phyloP scores from a whole-genome alignment of 2,888 invertebrate genomes.

The Scaptomyza tumidula region DNA sequence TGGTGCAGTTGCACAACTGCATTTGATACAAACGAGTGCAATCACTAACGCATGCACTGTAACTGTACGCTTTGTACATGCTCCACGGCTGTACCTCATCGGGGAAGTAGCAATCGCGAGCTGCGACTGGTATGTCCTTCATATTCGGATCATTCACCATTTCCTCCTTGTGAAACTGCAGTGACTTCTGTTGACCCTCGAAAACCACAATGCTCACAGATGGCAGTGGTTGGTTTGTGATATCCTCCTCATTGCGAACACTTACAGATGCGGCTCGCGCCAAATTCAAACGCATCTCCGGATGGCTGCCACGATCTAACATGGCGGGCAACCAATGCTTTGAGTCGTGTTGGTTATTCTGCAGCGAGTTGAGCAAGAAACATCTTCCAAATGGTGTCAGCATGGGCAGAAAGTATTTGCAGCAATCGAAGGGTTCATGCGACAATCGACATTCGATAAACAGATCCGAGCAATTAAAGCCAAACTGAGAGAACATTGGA shows the following conservation, averaged over 20 bases:
- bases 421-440: slow-evolving; percentile 86
- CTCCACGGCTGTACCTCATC: slow-evolving; percentile 87
- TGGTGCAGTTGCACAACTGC: slow-evolving; percentile 87
- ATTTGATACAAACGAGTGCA: slow-evolving; percentile 88
- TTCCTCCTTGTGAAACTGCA: slow-evolving; percentile 85
- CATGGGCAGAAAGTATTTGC: slow-evolving; percentile 87
- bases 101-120: slow-evolving; percentile 89
- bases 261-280: slow-evolving; percentile 59
- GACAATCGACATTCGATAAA: slow-evolving; percentile 86
- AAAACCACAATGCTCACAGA: slow-evolving; percentile 42
- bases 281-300: slow-evolving; percentile 68
- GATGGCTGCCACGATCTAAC: slow-evolving; percentile 65
- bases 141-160: slow-evolving; percentile 89
- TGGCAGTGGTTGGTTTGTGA: slow-evolving; percentile 73
- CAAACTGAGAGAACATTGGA: slow-evolving; percentile 60
- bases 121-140: slow-evolving; percentile 86
- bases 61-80: slow-evolving; percentile 88
- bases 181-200: slow-evolving; percentile 54
- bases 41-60: slow-evolving; percentile 89
- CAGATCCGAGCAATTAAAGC: slow-evolving; percentile 85
- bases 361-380: slow-evolving; percentile 87
- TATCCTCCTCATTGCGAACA: slow-evolving; percentile 81
- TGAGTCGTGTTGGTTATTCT: slow-evolving; percentile 85
- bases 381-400: slow-evolving; percentile 87
- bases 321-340: slow-evolving; percentile 76